Percentiles rank a stretch among this genome's conserved stretches.
Evolutionary conservation across 2,888 invertebrate species (phyloP).

Genomic region (Oscheius sp.): DNA sequence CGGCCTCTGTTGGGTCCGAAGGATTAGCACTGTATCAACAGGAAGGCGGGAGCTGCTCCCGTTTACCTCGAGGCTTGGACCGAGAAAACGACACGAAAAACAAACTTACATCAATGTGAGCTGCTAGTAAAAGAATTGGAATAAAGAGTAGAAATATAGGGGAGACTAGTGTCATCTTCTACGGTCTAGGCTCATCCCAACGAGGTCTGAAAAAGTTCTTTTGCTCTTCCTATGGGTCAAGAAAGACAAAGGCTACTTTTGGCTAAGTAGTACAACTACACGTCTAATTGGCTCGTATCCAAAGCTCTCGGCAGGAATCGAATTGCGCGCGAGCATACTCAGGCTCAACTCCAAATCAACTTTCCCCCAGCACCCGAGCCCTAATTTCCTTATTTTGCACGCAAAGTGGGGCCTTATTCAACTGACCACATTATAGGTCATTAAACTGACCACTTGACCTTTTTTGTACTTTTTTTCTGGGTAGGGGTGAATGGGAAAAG

Average conservation of each 20-base stretch:
- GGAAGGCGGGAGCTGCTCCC: constrained; percentile 17
- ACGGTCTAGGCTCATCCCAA: not conserved
- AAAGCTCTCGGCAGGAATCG: constrained; percentile 35
- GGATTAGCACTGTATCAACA: constrained; percentile 27
- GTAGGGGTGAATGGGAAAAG: too few species aligned
- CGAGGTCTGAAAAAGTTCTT: not conserved
- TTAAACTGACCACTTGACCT: not conserved
- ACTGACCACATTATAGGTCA: not conserved
- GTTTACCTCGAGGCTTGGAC: constrained; percentile 4
- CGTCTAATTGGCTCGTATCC: constrained; percentile 37
- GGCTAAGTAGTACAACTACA: constrained; percentile 33
- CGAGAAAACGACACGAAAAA: constrained; percentile 19
- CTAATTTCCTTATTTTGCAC: constrained; percentile 29
- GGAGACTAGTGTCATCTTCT: constrained; percentile 3
- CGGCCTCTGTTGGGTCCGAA: not conserved
- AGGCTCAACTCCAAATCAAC: constrained; percentile 31
- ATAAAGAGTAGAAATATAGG: not conserved
- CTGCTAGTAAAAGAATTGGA: not conserved
- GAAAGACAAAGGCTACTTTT: not conserved
- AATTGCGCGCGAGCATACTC: constrained; percentile 29
- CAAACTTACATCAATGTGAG: constrained; percentile 30
- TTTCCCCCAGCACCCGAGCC: constrained; percentile 14
- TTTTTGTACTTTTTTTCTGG: not conserved
- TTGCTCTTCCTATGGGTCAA: not conserved
- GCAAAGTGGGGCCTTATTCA: not conserved